These are phyloP conservation scores for Dendrolimus pini DNA, from an alignment of 2,888 invertebrate genomes.

Conservation along the genomic window DNA sequence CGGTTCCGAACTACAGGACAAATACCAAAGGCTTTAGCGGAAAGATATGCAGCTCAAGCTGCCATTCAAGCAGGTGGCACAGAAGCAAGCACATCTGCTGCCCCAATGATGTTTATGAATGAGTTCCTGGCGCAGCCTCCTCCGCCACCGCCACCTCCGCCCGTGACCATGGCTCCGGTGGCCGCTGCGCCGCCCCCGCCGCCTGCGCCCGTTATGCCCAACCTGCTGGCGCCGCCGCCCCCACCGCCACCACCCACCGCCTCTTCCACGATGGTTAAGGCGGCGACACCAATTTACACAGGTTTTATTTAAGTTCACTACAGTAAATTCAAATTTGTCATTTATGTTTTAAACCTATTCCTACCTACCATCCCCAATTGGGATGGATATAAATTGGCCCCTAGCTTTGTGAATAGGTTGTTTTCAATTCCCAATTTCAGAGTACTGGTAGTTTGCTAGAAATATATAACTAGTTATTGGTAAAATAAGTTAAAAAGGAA, in stretches of 20 bases:
- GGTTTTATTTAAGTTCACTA: slow-evolving; percentile 20
- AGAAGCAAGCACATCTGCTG: not conserved
- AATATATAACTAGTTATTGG: no score
- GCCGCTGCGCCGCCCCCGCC: slow-evolving; percentile 18
- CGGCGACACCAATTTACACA: slow-evolving; percentile 20
- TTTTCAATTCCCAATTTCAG: no score
- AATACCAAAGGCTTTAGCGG: slow-evolving; percentile 43
- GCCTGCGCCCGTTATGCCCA: slow-evolving; percentile 11
- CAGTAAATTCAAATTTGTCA: slow-evolving; percentile 1
- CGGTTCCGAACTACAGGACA: slow-evolving; percentile 39
- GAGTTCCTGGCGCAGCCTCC: slow-evolving; percentile 22
- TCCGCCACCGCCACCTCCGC: slow-evolving; percentile 27
- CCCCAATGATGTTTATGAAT: slow-evolving; percentile 10
- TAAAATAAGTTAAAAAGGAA: no score
- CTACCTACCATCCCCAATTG: no score
- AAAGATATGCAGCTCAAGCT: slow-evolving; percentile 43
- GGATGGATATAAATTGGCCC: no score
- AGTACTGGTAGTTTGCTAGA: no score
- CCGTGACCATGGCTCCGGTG: slow-evolving; percentile 11
- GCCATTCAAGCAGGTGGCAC: slow-evolving; percentile 8
- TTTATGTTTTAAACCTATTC: no score
- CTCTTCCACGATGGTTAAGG: slow-evolving; percentile 18
- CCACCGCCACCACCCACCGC: slow-evolving; percentile 25
- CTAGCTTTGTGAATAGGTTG: no score
- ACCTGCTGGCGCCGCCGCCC: slow-evolving; percentile 15